Evolutionary conservation across 2,113 vertebrate species (phyloP), one percentile per base, ranked within the genome.

Genomic region (Chaetodon auriga): DNA sequence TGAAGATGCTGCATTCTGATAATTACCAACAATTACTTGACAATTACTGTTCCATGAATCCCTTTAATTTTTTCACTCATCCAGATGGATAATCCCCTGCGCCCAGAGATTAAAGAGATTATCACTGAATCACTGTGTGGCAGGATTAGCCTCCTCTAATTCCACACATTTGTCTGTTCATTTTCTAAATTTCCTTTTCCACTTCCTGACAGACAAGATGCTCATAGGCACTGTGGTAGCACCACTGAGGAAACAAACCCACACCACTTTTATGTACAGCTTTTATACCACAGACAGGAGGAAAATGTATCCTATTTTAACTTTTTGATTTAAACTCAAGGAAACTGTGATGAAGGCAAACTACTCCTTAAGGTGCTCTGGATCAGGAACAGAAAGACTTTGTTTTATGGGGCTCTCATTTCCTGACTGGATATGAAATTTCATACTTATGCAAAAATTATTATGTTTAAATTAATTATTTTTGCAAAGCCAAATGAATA

Each of bases 51-150:
- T 79, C 30, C 71, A 12, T 68, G 82, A 94, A 94, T 87, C 91
- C 87, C 45, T 87, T 87, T 92, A 92, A 92, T 92, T 90, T 88
- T 88, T 84, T 35, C 55, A 81, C 63, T 94, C 80, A 87, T 46
- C 84, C 90, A 92, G 86, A 88, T 85, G 83, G 82, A 88, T 94
- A 94, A 95, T 94, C 93, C 90, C 79, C 82, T 81, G 66, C 76
- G 86, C 74, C 71, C 74, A 84, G 68, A 88, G 92, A 95, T 95
- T 94, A 94, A 48, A 85, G 51, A 92, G 94, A 95, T 95, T 95
- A 93, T 19, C n/a, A 48, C 23, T 66, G 66, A 84, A 79, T 75
- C 78, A 48, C 46, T 78, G 41, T 63, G 71, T 49, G 48, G 58
- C 75, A 62, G 89, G 93, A 93, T 94, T 94, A 93, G 57, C 80